Conservation (phyloP, 92 coral and sea anemone species). For the Actinernus sp. region DNA sequence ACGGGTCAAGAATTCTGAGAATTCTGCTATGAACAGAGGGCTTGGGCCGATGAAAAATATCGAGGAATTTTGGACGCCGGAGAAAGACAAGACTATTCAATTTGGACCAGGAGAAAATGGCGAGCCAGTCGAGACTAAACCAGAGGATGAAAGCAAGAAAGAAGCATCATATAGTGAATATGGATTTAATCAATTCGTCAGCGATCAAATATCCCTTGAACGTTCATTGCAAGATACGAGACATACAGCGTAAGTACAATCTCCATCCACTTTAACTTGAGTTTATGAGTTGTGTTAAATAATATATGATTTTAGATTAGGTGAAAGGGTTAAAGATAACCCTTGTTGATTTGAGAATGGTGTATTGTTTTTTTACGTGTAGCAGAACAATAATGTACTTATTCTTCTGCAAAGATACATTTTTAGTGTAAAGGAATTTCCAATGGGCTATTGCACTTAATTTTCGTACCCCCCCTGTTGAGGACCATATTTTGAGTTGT, state of each 20-base stretch:
- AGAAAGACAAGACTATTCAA: conserved; percentile 41
- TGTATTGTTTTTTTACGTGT: no score
- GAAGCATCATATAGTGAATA: conserved; percentile 77
- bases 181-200: conserved; percentile 93
- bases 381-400: no score
- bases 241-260: conserved; percentile 86
- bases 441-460: no score
- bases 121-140: conserved; percentile 77
- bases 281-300: no score
- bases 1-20: neutral
- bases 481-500: no score
- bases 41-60: conserved; percentile 60
- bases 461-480: no score
- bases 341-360: no score
- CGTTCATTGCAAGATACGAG: conserved; percentile 87
- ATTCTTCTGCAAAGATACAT: no score
- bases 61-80: conserved; percentile 95
- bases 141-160: conserved; percentile 70
- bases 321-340: no score
- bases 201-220: conserved; percentile 91
- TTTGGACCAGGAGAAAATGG: conserved; percentile 91
- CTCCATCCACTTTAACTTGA: no score
- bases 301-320: no score
- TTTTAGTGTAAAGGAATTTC: no score
- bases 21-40: conserved; percentile 23